phyloP scores from a whole-genome alignment of 2,113 vertebrate species.

The Cyanistes caeruleus region DNA sequence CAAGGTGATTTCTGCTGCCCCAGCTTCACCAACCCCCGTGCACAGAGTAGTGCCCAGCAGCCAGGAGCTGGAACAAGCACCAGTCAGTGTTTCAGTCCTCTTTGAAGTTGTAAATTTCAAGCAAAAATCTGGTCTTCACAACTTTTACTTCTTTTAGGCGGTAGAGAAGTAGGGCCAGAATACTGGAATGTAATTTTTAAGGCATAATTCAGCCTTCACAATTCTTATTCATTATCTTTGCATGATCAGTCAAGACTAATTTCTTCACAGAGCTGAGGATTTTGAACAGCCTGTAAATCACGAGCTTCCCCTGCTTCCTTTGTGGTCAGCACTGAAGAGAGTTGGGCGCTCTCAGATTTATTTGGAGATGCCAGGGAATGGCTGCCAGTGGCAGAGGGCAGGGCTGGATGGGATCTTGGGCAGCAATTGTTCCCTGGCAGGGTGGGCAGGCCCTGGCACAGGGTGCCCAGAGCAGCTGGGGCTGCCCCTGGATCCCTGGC shows the following conservation, averaged over 20 bases:
- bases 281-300: background rate
- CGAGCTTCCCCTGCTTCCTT: background rate
- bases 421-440: background rate
- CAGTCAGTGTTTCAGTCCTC: background rate
- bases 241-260: background rate
- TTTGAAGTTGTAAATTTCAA: background rate
- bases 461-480: background rate
- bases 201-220: background rate
- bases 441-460: background rate
- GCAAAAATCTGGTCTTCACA: background rate
- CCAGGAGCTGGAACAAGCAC: background rate
- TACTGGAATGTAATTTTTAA: background rate
- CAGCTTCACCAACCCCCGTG: background rate
- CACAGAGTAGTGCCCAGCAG: background rate
- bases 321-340: background rate
- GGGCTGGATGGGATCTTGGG: accelerated
- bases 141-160: background rate
- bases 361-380: background rate
- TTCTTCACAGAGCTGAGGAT: background rate
- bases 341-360: background rate
- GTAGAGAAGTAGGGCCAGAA: background rate
- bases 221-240: background rate
- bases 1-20: background rate
- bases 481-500: background rate
- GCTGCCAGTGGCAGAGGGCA: background rate